Base-by-base conservation (phyloP, 1,140 invertebrate species). In the Antheraea pernyi region DNA sequence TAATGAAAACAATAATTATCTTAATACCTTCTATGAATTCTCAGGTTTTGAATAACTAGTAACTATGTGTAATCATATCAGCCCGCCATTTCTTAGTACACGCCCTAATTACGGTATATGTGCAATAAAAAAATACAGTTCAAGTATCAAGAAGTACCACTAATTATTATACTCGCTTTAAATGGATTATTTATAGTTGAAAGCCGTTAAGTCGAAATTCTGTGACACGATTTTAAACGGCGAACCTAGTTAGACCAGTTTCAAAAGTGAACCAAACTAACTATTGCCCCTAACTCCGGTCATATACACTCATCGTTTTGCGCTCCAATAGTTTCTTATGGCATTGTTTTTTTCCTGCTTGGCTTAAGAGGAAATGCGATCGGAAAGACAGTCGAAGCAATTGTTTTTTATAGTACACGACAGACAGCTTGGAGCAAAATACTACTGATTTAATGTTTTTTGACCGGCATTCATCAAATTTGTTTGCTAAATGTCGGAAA, bases 181-280 rank as follows among this genome's bases (percentile, higher is more conserved):
- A 8, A 7, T 42, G 11, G 1, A 42, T 42, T 42, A 42, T 42
- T 11, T 42, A 42, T 42, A 4, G 39, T 59, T 36, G 59, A 60
- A 66, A 58, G 59, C 65, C 68, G 61, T 67, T 72, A 69, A 48
- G 63, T 65, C 65, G 69, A 65, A 42, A 42, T 42, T 59, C 59
- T 22, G 16, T 70, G 67, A 68, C 61, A 69, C 59, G 64, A 59
- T 70, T 70, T 42, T 42, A 11, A 42, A 53, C 19, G 65, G 39
- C 66, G 64, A 65, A 58, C 63, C 67, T 59, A 70, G 59, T 59
- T 70, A 68, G 68, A 75, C 65, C 66, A 42, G 39, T 42, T 42
- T 42, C 39, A 42, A 42, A 42, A 42, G 39, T 42, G 11, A 42
- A 42, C 39, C 39, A 11, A 42, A 42, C 39, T 42, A 42, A 42